Evolutionary conservation across 2,113 vertebrate species (phyloP).

Genomic region (Erpornis zantholeuca): DNA sequence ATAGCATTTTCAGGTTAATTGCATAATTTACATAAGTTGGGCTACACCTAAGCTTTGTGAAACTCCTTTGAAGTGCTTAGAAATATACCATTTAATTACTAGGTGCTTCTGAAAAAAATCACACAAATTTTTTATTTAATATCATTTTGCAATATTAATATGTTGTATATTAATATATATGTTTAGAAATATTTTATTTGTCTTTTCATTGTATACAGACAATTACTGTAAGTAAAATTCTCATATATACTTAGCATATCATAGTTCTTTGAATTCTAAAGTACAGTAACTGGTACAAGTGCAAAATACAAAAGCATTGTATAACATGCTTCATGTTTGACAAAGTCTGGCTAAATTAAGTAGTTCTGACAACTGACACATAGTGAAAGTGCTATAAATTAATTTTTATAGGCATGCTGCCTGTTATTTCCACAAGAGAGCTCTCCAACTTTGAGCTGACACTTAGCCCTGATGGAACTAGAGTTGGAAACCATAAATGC

Average conservation of each 20-base stretch:
- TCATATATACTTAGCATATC: not conserved
- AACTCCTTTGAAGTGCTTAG: not conserved
- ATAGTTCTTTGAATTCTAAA: not conserved
- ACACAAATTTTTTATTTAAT: not conserved
- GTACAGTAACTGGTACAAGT: not conserved
- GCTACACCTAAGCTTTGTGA: not conserved
- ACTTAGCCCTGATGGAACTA: slow-evolving; percentile 89
- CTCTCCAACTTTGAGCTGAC: slow-evolving; percentile 93
- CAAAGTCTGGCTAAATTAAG: not conserved
- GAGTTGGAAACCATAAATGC: slow-evolving; percentile 90
- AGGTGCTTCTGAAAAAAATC: not conserved
- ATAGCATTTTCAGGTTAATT: not conserved
- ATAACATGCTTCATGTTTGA: not conserved
- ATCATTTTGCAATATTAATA: not conserved
- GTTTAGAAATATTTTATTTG: not conserved
- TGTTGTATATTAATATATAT: not conserved
- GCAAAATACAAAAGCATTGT: not conserved
- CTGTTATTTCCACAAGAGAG: slow-evolving; percentile 88
- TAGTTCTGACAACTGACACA: not conserved
- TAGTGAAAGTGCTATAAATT: not conserved
- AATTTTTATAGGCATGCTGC: slow-evolving; percentile 85
- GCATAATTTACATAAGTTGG: not conserved
- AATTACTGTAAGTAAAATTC: not conserved
- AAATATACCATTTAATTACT: not conserved
- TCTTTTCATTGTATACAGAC: not conserved